These are phyloP conservation scores for Conchocele bisecta DNA, from an alignment of 2,888 invertebrate genomes.

Conservation along the genomic window DNA sequence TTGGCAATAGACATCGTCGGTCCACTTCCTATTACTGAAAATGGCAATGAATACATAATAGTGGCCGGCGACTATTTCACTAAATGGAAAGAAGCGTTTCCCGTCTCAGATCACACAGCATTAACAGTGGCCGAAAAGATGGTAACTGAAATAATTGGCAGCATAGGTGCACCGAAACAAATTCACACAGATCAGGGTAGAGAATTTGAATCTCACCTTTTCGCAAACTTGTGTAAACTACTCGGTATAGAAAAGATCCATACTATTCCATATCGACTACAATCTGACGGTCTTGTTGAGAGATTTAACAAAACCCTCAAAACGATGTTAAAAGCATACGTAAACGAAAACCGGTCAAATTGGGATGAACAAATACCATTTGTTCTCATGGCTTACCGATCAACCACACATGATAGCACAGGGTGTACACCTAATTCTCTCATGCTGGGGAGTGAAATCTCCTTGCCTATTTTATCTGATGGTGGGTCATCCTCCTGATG, in stretches of 20 bases:
- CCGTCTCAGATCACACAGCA: constrained; percentile 5
- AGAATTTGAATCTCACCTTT: constrained; percentile 20
- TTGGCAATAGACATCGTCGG: constrained; percentile 16
- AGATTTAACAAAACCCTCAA: constrained; percentile 27
- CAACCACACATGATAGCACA: constrained; percentile 39
- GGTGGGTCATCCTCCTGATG: constrained; percentile 4
- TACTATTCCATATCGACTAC: constrained; percentile 29
- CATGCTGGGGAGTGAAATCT: constrained; percentile 33
- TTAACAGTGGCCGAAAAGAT: constrained; percentile 14
- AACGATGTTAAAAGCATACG: constrained; percentile 28
- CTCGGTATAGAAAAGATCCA: constrained; percentile 23
- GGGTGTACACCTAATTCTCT: constrained; percentile 22
- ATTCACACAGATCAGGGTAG: constrained; percentile 28
- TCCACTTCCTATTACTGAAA: constrained; percentile 10
- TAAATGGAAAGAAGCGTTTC: constrained; percentile 21
- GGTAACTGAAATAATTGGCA: constrained; percentile 7
- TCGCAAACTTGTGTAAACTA: constrained; percentile 23
- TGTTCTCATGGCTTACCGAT: constrained; percentile 39
- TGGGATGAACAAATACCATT: constrained; percentile 42
- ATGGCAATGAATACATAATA: constrained; percentile 17
- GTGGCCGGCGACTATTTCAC: constrained; percentile 23
- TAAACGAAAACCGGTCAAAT: constrained; percentile 29
- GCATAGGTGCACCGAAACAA: constrained; percentile 11
- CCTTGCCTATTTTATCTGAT: constrained; percentile 31
- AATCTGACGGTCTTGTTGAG: constrained; percentile 30